These are phyloP conservation scores for Acrocephalus kingi DNA, from an alignment of 2,113 vertebrate genomes.

Conservation along the genomic window DNA sequence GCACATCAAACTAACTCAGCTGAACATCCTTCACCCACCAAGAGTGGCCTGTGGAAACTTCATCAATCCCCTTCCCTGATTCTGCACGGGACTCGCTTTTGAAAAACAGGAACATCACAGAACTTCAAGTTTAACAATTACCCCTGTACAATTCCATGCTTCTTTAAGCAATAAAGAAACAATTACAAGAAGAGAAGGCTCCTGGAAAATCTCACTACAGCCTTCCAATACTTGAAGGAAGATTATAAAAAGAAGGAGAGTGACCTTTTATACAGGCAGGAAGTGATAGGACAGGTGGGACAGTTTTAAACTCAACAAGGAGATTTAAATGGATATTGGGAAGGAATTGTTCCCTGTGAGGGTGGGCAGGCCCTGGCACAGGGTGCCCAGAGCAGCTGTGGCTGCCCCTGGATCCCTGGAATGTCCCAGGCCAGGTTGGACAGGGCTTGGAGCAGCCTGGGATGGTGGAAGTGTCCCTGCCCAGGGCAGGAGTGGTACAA, in stretches of 20 bases:
- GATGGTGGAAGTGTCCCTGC: neutral
- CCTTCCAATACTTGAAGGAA: neutral
- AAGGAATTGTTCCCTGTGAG: neutral
- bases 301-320: neutral
- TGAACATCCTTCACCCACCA: neutral
- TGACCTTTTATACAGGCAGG: neutral
- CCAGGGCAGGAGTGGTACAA: neutral
- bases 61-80: neutral
- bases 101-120: neutral
- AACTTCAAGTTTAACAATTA: neutral
- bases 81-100: neutral
- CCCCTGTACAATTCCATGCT: neutral
- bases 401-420: neutral
- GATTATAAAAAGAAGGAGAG: neutral
- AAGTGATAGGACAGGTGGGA: neutral
- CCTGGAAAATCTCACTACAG: neutral
- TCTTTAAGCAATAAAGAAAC: neutral
- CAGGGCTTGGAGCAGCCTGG: accelerated
- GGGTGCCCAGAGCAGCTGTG: neutral
- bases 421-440: neutral
- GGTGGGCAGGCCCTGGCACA: neutral
- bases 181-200: neutral
- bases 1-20: neutral
- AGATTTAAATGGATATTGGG: neutral
- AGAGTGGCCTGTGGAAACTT: accelerated